Conservation (phyloP, 2,113 vertebrate species). For the Brachyhypopomus gauderio region DNA sequence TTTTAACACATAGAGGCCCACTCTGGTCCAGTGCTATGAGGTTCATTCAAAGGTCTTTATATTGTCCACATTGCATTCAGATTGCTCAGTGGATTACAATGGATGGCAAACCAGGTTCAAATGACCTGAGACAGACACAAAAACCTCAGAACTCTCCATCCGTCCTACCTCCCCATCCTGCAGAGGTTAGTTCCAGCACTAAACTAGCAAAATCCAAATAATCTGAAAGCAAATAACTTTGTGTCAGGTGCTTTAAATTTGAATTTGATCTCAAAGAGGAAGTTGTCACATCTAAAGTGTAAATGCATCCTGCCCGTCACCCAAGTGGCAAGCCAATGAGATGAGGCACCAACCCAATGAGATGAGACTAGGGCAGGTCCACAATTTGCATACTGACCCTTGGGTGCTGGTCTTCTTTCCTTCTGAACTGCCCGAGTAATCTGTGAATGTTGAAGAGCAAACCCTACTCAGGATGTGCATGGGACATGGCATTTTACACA, state of each 20-base stretch:
- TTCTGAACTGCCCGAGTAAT: not conserved
- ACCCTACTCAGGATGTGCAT: too few relatives aligned
- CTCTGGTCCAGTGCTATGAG: not conserved
- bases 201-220: not conserved
- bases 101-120: not conserved
- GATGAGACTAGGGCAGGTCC: not conserved
- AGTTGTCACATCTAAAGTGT: not conserved
- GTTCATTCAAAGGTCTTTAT: too few relatives aligned
- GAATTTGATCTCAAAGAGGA: not conserved
- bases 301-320: not conserved
- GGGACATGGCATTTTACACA: too few relatives aligned
- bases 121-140: not conserved
- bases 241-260: not conserved
- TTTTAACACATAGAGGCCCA: not conserved
- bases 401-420: not conserved
- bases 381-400: not conserved
- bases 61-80: too few relatives aligned
- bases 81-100: not conserved
- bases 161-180: too few relatives aligned
- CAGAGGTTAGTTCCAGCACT: not conserved
- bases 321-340: not conserved
- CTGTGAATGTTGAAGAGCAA: too few relatives aligned
- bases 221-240: slow-evolving; percentile 1
- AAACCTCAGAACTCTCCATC: too few relatives aligned
- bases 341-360: not conserved